These are phyloP conservation scores for Drosophila macrospina DNA, from an alignment of 2,888 invertebrate genomes.

Conservation along the genomic window DNA sequence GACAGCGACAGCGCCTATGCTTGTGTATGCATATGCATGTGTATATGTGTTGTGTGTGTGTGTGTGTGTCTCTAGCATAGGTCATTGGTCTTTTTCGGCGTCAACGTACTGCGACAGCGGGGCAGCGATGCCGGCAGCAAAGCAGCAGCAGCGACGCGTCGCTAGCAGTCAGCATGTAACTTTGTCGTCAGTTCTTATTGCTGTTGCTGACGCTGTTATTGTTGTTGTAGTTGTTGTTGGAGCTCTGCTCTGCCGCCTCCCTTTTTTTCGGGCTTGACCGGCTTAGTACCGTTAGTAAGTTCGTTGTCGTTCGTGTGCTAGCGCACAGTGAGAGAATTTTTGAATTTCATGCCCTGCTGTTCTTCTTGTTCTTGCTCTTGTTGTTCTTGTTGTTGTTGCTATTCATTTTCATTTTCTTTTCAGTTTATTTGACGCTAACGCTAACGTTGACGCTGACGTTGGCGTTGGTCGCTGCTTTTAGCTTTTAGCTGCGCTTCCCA, in stretches of 20 bases:
- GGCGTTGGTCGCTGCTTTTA: constrained; percentile 26
- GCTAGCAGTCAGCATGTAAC: constrained; percentile 68
- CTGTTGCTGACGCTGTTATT: constrained; percentile 37
- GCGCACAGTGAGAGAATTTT: constrained; percentile 69
- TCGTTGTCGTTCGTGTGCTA: constrained; percentile 71
- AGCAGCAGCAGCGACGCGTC: constrained; percentile 14
- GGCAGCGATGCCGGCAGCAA: constrained; percentile 48
- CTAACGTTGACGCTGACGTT: constrained; percentile 24
- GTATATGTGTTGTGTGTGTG: constrained; percentile 27
- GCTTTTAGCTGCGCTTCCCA: constrained; percentile 44
- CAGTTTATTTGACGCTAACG: constrained; percentile 60
- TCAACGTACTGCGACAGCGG: constrained; percentile 83
- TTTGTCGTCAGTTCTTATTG: constrained; percentile 73
- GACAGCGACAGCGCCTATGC: constrained; percentile 21
- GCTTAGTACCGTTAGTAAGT: constrained; percentile 81
- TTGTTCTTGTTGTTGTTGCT: constrained; percentile 45
- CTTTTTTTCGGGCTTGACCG: constrained; percentile 72
- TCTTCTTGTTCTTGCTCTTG: constrained; percentile 20
- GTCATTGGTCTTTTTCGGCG: constrained; percentile 85
- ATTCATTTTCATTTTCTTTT: constrained; percentile 81
- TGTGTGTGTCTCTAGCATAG: constrained; percentile 81
- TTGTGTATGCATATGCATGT: constrained; percentile 1
- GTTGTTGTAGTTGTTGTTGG: constrained; percentile 52
- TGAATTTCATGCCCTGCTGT: constrained; percentile 46
- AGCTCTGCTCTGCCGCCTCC: constrained; percentile 53